Conservation (phyloP, 2,113 vertebrate species). For the Otocyon megalotis region DNA sequence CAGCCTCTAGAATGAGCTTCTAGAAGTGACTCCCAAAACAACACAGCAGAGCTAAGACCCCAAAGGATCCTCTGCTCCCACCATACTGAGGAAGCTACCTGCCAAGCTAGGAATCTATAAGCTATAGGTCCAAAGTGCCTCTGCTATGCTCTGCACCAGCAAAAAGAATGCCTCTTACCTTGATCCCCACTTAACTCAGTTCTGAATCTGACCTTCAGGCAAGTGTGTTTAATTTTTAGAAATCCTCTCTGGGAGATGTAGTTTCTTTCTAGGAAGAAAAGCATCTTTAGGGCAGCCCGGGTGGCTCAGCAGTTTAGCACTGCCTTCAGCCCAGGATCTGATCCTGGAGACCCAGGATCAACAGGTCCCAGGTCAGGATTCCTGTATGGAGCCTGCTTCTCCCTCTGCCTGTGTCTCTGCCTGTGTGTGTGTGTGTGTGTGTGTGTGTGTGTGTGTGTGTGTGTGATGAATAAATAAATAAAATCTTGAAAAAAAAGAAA, state of each 20-base stretch:
- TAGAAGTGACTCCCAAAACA: background rate
- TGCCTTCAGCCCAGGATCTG: no score
- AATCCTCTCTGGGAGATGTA: background rate
- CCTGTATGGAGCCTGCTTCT: no score
- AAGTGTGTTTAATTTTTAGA: background rate
- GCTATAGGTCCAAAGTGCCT: background rate
- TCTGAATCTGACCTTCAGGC: background rate
- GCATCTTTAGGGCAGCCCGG: background rate
- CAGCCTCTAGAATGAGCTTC: background rate
- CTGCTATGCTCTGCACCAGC: background rate
- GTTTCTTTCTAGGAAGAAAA: conserved; percentile 9
- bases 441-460: no score
- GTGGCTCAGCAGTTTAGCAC: no score
- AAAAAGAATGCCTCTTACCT: background rate
- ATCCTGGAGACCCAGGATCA: no score
- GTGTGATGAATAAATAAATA: no score
- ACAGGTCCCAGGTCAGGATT: no score
- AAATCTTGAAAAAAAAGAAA: no score
- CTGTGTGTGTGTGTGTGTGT: no score
- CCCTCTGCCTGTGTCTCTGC: no score
- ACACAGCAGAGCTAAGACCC: background rate
- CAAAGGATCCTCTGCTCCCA: background rate
- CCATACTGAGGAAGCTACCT: background rate
- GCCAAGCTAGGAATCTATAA: background rate
- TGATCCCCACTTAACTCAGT: background rate